These are phyloP conservation scores for Fistularia tabacaria DNA, from an alignment of 2,797 vertebrate species.

Conservation along the genomic window DNA sequence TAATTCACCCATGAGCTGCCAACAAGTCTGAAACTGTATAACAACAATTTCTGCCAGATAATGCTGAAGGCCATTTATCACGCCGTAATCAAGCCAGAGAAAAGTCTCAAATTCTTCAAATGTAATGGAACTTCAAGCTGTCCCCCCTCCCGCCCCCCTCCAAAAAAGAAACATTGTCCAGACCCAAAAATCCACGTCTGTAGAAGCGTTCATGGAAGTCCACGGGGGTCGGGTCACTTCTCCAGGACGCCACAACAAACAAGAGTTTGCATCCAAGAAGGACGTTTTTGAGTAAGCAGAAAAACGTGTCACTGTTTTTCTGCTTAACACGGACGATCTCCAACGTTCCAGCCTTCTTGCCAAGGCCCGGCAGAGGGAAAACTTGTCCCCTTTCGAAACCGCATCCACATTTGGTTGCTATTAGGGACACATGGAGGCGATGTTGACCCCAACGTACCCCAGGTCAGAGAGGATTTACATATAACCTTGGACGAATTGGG, in stretches of 20 bases:
- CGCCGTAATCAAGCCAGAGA: slow-evolving; percentile 40
- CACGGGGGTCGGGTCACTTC: slow-evolving; percentile 18
- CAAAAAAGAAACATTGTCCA: slow-evolving; percentile 57
- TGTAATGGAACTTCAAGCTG: slow-evolving; percentile 39
- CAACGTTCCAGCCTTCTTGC: background rate
- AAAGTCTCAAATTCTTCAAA: slow-evolving; percentile 29
- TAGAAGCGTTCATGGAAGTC: slow-evolving; percentile 15
- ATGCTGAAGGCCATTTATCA: slow-evolving; percentile 30
- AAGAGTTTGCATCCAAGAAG: slow-evolving; percentile 22
- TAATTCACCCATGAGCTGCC: slow-evolving; percentile 23
- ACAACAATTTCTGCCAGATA: slow-evolving; percentile 35
- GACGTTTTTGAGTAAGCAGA: slow-evolving; percentile 30
- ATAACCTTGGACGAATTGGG: no score
- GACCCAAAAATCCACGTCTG: slow-evolving; percentile 14
- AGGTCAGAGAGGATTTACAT: no score
- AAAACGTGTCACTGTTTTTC: slow-evolving; percentile 20
- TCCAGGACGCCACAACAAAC: slow-evolving; percentile 19
- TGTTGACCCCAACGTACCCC: no score
- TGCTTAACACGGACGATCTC: slow-evolving; percentile 38
- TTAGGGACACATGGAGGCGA: no score
- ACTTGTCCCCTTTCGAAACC: no score
- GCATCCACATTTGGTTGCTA: no score
- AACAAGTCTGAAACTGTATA: slow-evolving; percentile 42
- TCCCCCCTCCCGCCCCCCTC: slow-evolving; percentile 3
- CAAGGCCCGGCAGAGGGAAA: no score